phyloP scores from a whole-genome alignment of 2,797 vertebrate species.

The Typhlichthys eigenmanni region DNA sequence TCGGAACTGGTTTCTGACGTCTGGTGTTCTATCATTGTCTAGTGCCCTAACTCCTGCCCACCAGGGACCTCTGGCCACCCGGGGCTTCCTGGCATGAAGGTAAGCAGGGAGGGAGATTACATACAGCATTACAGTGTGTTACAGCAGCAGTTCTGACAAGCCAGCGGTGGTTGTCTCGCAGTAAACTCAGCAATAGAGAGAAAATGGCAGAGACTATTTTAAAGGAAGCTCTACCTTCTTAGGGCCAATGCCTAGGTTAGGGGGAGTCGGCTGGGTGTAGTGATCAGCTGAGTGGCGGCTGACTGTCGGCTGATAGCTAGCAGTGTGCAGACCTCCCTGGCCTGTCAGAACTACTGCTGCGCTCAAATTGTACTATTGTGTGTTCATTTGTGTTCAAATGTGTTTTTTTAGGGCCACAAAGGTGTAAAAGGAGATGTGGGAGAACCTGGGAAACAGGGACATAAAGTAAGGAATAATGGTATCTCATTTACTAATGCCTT shows the following conservation, averaged over 20 bases:
- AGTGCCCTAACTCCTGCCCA: slow-evolving; percentile 92
- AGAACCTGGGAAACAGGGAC: slow-evolving; percentile 96
- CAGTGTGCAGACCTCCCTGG: too few relatives aligned
- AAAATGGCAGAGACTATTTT: too few relatives aligned
- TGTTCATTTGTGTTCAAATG: slow-evolving; percentile 12
- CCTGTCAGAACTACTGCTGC: too few relatives aligned
- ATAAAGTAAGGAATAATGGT: slow-evolving; percentile 83
- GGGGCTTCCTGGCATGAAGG: slow-evolving; percentile 96
- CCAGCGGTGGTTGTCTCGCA: too few relatives aligned
- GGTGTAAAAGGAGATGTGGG: slow-evolving; percentile 92
- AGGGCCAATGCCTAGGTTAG: too few relatives aligned
- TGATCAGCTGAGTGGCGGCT: too few relatives aligned
- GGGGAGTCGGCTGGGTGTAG: too few relatives aligned
- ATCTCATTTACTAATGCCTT: too few relatives aligned
- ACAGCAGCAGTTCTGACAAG: background rate
- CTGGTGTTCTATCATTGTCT: slow-evolving; percentile 44
- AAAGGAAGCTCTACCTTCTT: too few relatives aligned
- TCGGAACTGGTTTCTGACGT: slow-evolving; percentile 21
- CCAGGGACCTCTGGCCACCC: slow-evolving; percentile 88
- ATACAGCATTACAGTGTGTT: too few relatives aligned
- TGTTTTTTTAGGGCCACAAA: slow-evolving; percentile 88
- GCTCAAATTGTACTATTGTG: background rate
- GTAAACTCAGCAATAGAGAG: too few relatives aligned
- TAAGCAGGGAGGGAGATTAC: slow-evolving; percentile 65
- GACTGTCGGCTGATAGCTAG: too few relatives aligned